Evolutionary conservation across 2,797 vertebrate genomes (phyloP), one percentile per base, ranked within the genome.

Genomic region (Labroides dimidiatus): DNA sequence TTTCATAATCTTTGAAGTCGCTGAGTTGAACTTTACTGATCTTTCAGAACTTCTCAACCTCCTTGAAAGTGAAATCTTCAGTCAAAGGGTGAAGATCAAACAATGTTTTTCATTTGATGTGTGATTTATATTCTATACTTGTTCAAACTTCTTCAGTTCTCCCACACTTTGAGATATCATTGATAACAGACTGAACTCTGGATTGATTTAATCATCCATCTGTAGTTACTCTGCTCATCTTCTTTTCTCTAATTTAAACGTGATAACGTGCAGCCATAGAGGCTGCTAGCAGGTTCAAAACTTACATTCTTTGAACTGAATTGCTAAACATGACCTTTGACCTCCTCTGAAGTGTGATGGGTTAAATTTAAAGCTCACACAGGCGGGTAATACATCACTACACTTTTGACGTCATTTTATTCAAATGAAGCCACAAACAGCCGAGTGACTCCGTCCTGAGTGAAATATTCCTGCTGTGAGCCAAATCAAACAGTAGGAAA

Each of bases 1-100:
- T 85, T 84, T 85, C 69, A 59, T 49, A 59, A 59, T 24, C 71
- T 75, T 80, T 88, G 65, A 82, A 81, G 71, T 36, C 24, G 39
- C 42, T 49, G 43, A 79, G 69, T 20, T 82, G 64, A 71, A 42
- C 42, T 48, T 52, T 72, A 78, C 69, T 19, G 17, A 72, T 59
- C 61, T 60, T 63, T 64, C 10, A 20, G 53, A 19, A 70, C 53
- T 59, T 14, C 50, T 55, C 53, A 44, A 64, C 14, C 30, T 8
- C 33, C 24, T 71, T 52, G 13, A 53, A 77, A 75, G 49, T 42
- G 39, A 70, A 49, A 15, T 43, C 36, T 63, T 57, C 24, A 69
- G 37, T 61, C 60, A 43, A 30, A 51, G 61, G 39, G 47, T 36
- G 30, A 13, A 64, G 64, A 80, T 85, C 53, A 84, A 70, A 80